Percentiles rank a stretch among this genome's conserved stretches.
These are phyloP conservation scores for Burhinus bistriatus DNA, from an alignment of 2,113 vertebrate species.

Conservation along the genomic window DNA sequence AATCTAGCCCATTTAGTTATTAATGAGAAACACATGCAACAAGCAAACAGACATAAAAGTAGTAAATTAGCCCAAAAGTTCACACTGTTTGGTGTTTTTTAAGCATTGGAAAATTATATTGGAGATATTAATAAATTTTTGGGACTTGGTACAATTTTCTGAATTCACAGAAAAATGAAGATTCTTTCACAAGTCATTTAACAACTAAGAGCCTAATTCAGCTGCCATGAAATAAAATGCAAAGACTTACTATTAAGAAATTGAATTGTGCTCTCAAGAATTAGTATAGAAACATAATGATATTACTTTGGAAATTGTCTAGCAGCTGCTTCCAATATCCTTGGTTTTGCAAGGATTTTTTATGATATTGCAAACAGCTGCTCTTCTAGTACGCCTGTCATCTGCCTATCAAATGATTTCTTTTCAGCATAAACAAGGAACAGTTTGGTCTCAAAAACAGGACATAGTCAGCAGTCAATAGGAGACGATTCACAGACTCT, in stretches of 20 bases:
- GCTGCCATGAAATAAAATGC: neutral
- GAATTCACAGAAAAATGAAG: neutral
- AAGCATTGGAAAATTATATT: neutral
- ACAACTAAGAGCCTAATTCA: neutral
- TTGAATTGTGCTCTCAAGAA: neutral
- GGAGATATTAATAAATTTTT: neutral
- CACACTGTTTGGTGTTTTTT: neutral
- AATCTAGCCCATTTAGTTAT: neutral
- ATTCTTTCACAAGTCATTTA: neutral
- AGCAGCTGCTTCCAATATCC: constrained; percentile 3
- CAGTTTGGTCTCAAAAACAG: neutral
- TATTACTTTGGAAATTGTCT: constrained; percentile 1
- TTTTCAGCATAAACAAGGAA: constrained; percentile 8
- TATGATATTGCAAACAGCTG: constrained; percentile 20
- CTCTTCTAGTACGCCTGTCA: constrained; percentile 4
- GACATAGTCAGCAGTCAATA: neutral
- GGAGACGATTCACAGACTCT: neutral
- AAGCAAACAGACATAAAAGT: neutral
- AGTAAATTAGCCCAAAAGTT: neutral
- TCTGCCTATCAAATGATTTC: neutral
- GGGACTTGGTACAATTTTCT: neutral
- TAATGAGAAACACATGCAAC: neutral
- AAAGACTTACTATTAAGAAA: neutral
- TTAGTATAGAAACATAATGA: neutral
- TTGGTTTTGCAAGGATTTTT: neutral